These are phyloP conservation scores for Arge pagana DNA, from an alignment of 2,888 invertebrate genomes.

Conservation along the genomic window DNA sequence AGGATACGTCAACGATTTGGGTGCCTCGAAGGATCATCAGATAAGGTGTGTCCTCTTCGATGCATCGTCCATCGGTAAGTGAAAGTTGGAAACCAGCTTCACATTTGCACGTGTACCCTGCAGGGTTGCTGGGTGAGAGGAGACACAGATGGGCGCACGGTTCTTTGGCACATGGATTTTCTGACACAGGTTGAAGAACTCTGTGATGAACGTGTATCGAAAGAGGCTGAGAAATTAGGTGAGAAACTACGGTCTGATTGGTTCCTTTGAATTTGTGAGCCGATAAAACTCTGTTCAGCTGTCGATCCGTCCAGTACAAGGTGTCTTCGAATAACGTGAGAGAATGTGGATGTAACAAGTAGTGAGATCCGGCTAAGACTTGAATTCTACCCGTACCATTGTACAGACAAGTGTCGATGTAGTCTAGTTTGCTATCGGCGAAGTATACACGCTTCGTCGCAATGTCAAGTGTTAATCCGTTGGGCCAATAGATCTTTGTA, in stretches of 20 bases:
- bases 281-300: slow-evolving; percentile 85
- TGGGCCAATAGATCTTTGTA: slow-evolving; percentile 98
- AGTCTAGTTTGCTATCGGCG: slow-evolving; percentile 95
- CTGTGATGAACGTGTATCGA: slow-evolving; percentile 96
- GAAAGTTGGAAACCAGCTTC: slow-evolving; percentile 80
- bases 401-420: slow-evolving; percentile 97
- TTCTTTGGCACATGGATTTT: slow-evolving; percentile 76
- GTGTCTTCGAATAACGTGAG: slow-evolving; percentile 94
- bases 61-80: slow-evolving; percentile 71
- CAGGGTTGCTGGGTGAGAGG: slow-evolving; percentile 73
- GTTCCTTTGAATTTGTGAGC: slow-evolving; percentile 91
- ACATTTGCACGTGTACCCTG: slow-evolving; percentile 87
- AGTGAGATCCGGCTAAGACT: slow-evolving; percentile 86
- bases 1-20: slow-evolving; percentile 84
- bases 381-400: slow-evolving; percentile 90
- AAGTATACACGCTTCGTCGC: slow-evolving; percentile 94
- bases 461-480: slow-evolving; percentile 94
- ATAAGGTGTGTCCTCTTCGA: slow-evolving; percentile 86
- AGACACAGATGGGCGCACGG: slow-evolving; percentile 91
- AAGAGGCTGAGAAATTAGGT: slow-evolving; percentile 91
- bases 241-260: slow-evolving; percentile 92
- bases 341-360: slow-evolving; percentile 93
- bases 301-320: slow-evolving; percentile 95
- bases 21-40: slow-evolving; percentile 88
- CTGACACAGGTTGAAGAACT: slow-evolving; percentile 81